These are phyloP conservation scores for Chrysodeixis includens DNA, from an alignment of 2,888 invertebrate species.

Conservation along the genomic window DNA sequence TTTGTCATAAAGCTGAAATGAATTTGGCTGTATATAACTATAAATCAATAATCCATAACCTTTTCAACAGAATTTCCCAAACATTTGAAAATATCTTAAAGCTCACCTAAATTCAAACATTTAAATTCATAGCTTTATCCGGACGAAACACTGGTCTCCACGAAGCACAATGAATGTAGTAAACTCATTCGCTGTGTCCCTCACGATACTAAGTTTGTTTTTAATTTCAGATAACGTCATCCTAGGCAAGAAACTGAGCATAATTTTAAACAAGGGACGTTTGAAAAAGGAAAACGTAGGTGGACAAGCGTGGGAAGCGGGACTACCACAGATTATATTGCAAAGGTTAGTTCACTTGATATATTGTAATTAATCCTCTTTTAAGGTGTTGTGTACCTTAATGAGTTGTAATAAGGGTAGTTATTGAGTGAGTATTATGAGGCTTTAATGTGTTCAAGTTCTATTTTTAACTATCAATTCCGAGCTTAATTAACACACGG, in stretches of 20 bases:
- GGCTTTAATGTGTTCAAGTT: too few relatives aligned
- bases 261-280: conserved; percentile 44
- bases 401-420: neutral
- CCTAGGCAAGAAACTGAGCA: conserved; percentile 37
- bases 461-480: too few relatives aligned
- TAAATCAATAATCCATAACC: too few relatives aligned
- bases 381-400: neutral
- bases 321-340: conserved; percentile 2
- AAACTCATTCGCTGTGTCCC: conserved; percentile 20
- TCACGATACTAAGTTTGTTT: conserved; percentile 49
- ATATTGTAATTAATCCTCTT: neutral
- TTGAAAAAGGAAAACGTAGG: conserved; percentile 27
- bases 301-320: conserved; percentile 9
- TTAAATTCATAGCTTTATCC: too few relatives aligned
- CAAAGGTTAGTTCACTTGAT: neutral
- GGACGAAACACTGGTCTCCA: too few relatives aligned
- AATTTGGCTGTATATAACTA: too few relatives aligned
- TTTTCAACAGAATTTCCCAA: too few relatives aligned
- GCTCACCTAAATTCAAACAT: too few relatives aligned
- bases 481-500: too few relatives aligned
- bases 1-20: too few relatives aligned
- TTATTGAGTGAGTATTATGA: too few relatives aligned
- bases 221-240: conserved; percentile 58
- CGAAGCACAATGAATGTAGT: conserved; percentile 1
- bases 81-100: too few relatives aligned